These are phyloP conservation scores for Heliconius nattereri DNA, from an alignment of 1,140 invertebrate species.

Conservation along the genomic window DNA sequence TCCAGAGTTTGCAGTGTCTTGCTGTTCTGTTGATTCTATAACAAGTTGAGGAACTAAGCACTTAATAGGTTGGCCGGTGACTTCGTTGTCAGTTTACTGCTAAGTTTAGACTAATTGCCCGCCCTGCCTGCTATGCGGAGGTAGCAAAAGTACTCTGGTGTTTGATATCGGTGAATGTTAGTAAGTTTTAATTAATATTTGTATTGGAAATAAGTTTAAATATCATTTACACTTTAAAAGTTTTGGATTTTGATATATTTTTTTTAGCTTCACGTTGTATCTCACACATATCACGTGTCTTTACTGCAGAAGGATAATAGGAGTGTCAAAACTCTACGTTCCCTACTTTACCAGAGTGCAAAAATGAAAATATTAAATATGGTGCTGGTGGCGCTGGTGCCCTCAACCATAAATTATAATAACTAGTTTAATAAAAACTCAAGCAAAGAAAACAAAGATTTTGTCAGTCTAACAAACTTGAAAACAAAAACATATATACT, in stretches of 20 bases:
- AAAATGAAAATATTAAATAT: too few species aligned
- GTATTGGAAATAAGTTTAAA: not conserved
- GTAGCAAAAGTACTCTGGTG: constrained; percentile 3
- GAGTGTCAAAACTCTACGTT: too few species aligned
- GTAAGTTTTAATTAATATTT: constrained; percentile 9
- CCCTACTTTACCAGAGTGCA: too few species aligned
- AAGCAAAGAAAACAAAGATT: too few species aligned
- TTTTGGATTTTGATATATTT: not conserved
- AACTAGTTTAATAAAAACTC: too few species aligned
- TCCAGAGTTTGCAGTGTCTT: constrained; percentile 16
- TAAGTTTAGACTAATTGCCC: constrained; percentile 30
- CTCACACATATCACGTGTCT: too few species aligned
- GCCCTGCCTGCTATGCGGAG: constrained; percentile 13
- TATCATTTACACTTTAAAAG: not conserved
- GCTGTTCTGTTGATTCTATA: constrained; percentile 25
- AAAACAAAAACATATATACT: not conserved
- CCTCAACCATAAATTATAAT: too few species aligned
- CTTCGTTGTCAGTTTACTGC: constrained; percentile 26
- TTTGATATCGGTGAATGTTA: not conserved
- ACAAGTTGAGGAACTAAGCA: constrained; percentile 34
- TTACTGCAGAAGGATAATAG: too few species aligned
- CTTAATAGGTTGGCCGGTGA: constrained; percentile 29
- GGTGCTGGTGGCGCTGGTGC: too few species aligned
- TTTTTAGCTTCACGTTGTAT: too few species aligned
- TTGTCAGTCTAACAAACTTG: not conserved